phyloP scores from a whole-genome alignment of 2,888 invertebrate species.

The Aporophyla nigra region DNA sequence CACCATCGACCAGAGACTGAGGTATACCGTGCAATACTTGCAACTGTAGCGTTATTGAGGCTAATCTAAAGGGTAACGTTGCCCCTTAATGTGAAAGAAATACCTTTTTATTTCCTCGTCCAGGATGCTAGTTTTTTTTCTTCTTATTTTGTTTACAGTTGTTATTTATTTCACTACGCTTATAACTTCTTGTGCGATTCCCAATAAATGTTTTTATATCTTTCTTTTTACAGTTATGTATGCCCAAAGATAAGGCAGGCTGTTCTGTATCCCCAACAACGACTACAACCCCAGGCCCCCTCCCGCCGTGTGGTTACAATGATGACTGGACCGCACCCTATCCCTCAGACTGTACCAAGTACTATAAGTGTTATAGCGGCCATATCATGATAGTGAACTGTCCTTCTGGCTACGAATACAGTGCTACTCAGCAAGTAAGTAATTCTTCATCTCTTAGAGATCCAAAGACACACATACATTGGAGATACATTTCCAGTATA shows the following conservation, averaged over 20 bases:
- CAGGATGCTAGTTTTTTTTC: too few species aligned
- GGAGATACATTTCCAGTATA: too few species aligned
- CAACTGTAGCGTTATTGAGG: not conserved
- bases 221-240: not conserved
- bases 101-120: too few species aligned
- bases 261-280: not conserved
- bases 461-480: too few species aligned
- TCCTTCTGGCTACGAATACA: not conserved
- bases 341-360: conserved; percentile 1
- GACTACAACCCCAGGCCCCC: not conserved
- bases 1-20: not conserved
- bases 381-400: not conserved
- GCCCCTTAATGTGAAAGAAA: too few species aligned
- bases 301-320: not conserved
- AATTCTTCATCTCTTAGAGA: not conserved
- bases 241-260: not conserved
- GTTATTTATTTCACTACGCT: too few species aligned
- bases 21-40: not conserved
- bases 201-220: too few species aligned
- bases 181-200: too few species aligned
- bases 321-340: conserved; percentile 5
- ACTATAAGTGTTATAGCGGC: not conserved
- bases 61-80: too few species aligned
- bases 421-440: conserved; percentile 21
- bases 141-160: too few species aligned